Evolutionary conservation across 1,140 invertebrate species (phyloP), one percentile per base, ranked within the genome.

Genomic region (Drosophila teissieri): DNA sequence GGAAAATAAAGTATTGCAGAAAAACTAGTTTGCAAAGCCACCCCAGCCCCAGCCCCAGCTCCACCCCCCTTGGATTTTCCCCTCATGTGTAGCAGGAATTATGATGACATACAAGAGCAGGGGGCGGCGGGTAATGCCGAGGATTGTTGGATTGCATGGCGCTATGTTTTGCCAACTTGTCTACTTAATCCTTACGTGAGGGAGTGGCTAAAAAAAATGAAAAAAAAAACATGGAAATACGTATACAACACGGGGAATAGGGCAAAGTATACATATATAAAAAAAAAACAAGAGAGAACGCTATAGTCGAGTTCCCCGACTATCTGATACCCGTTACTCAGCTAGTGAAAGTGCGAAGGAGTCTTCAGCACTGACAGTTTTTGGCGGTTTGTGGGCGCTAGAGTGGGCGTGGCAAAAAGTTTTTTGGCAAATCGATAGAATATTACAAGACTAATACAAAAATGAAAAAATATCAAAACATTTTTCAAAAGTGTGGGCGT

Each of bases 131-230:
- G 63, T 24, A 49, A 51, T 49, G 19, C 42, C 31, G 58, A 36
- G 56, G 63, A 65, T 65, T 65, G 62, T 62, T 62, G 62, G 57
- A 40, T 62, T 48, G 65, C 51, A 60, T 68, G 65, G 63, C 48
- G 62, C 48, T 69, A 58, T 84, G 76, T 76, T 84, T 84, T 76
- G 72, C 80, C 80, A 84, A 84, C 80, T 84, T 84, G 81, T 84
- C 81, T 84, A 77, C 67, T 85, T 86, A 86, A 85, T 85, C 81
- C 82, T 64, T 15, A 56, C 68, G 51, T 72, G 52, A 56, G 73
- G 78, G 73, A 75, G 73, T 58, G 70, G 69, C 69, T 42, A 73
- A 45, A 72, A 49, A 74, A 65, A 60, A 48, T 4, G 37, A 22
- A 15, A 45, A 49, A 31, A 14, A 39, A 37, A 39, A 39, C 12